A percentile compares a stretch with the other conserved stretches of the same genome.
Conservation (phyloP, 2,113 vertebrate species). For the Actinemys pallida region DNA sequence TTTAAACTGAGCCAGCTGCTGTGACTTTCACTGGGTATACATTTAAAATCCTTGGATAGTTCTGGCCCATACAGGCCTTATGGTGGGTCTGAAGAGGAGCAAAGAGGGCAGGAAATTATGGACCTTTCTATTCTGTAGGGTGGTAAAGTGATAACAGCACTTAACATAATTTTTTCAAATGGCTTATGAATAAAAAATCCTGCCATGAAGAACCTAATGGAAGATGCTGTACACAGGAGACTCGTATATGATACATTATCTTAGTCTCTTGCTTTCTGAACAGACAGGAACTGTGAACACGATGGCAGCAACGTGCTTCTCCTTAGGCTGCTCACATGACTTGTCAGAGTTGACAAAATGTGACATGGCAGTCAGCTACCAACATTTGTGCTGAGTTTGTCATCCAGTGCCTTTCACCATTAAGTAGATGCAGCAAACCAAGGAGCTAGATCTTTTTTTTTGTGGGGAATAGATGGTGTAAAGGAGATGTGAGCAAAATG, state of each 20-base stretch:
- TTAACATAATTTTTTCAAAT: background rate
- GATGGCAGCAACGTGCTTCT: background rate
- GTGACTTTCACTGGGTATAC: background rate
- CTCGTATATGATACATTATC: accelerated
- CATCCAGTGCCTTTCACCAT: background rate
- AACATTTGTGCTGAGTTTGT: background rate
- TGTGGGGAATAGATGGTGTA: accelerated
- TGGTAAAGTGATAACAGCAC: background rate
- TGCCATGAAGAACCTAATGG: background rate
- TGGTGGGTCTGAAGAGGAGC: background rate
- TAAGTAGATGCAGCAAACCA: background rate
- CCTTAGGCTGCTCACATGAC: background rate
- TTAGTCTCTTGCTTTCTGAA: accelerated
- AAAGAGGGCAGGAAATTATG: background rate
- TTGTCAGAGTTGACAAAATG: background rate
- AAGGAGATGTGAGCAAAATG: background rate
- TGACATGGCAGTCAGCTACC: background rate
- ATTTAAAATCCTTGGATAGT: background rate
- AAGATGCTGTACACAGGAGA: background rate
- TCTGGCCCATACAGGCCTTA: background rate
- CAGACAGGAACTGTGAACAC: accelerated
- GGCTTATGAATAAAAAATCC: background rate
- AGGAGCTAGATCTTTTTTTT: background rate
- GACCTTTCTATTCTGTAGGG: background rate
- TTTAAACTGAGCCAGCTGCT: background rate